Evolutionary conservation across 2,888 invertebrate genomes (phyloP).

Genomic region (Amphipoea lucens): DNA sequence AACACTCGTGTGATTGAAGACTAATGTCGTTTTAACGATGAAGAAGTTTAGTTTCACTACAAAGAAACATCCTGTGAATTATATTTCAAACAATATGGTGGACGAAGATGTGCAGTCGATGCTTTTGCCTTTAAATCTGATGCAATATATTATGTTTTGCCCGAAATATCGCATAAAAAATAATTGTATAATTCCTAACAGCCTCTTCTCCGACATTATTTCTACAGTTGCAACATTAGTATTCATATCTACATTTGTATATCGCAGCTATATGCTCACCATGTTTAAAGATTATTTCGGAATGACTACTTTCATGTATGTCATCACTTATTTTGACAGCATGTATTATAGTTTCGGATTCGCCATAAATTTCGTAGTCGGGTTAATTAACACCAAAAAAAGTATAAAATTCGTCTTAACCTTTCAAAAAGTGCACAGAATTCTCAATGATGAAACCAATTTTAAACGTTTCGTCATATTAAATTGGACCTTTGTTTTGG

Average conservation of each 20-base stretch:
- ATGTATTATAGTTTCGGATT: constrained; percentile 27
- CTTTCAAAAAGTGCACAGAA: constrained; percentile 36
- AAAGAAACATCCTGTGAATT: neutral
- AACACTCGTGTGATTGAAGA: neutral
- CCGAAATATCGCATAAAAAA: constrained; percentile 26
- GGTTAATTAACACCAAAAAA: constrained; percentile 9
- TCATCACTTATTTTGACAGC: constrained; percentile 13
- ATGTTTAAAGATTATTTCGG: neutral
- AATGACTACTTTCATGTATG: neutral
- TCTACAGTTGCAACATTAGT: constrained; percentile 20
- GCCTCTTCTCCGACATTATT: neutral
- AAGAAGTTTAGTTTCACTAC: neutral
- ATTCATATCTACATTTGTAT: constrained; percentile 16
- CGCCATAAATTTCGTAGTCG: constrained; percentile 12
- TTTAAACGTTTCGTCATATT: constrained; percentile 7
- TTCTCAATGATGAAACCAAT: constrained; percentile 18
- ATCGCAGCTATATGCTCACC: neutral
- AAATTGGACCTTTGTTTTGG: constrained; percentile 13
- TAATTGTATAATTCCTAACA: constrained; percentile 8
- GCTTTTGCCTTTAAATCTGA: constrained; percentile 31
- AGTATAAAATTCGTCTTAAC: constrained; percentile 17
- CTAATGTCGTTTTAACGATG: neutral
- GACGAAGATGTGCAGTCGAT: constrained; percentile 29
- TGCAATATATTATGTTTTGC: constrained; percentile 25
- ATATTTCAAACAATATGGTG: neutral